Base-by-base conservation (phyloP, 2,113 vertebrate species). In the Sinosuthora webbiana region DNA sequence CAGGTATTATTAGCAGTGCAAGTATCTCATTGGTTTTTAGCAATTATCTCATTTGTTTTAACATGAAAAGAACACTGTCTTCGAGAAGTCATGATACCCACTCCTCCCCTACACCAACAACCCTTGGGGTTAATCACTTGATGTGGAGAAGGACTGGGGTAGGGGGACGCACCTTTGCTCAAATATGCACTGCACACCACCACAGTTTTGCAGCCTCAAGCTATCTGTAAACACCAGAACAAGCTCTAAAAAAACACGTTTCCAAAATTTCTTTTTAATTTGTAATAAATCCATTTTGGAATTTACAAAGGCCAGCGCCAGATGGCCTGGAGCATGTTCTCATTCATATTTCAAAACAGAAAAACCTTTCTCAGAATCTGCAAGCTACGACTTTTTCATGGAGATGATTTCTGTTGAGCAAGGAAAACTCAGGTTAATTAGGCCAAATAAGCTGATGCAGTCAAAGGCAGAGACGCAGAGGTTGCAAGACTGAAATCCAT, bases 361-460 rank as follows among this genome's bases (percentile, higher is more conserved):
- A 95, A 95, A 93, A 70, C 85, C 82, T 70, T 94, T 60, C 92
- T 92, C 68, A 92, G 85, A 96, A 95, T 96, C 76, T 96, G 81
- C 90, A 93, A 95, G 87, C 76, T 93, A 13, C 0, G 10, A 59
- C 70, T 89, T 96, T 96, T 97, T 84, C 82, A 83, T 88, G 68
- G 89, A 63, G 68, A 91, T 88, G 67, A 73, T 95, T 97, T 97
- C 83, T 97, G 86, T 83, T 87, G 92, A 94, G 90, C 97, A 97
- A 98, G 93, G 93, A 90, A 97, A 95, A 97, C 87, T 71, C 94
- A 93, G 98, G 98, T 98, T 98, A 98, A 98, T 98, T 98, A 98
- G 98, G 97, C 96, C 84, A 94, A 92, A 95, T 83, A 59, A 98
- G 98, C 97, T 98, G 95, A 98, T 95, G 85, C 85, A 92, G 86